phyloP scores from a whole-genome alignment of 2,888 invertebrate genomes.

The Drosophila silvestris region DNA sequence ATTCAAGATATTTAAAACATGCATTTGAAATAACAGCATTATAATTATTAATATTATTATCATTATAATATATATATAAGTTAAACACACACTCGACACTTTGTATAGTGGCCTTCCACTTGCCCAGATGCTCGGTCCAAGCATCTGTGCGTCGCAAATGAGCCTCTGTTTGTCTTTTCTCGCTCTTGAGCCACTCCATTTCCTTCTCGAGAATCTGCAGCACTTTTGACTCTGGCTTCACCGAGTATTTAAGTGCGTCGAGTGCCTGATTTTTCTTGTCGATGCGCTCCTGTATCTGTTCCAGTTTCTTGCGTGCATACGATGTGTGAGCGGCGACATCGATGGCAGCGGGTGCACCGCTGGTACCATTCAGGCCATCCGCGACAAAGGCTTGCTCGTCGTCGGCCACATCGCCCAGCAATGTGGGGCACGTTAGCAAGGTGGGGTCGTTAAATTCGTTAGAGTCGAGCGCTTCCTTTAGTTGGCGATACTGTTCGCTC shows the following conservation, averaged over 20 bases:
- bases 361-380: slow-evolving; percentile 67
- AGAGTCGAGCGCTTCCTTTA: slow-evolving; percentile 84
- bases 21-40: not conserved
- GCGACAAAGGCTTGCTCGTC: slow-evolving; percentile 71
- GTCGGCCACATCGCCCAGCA: slow-evolving; percentile 67
- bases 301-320: slow-evolving; percentile 92
- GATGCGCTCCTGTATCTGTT: slow-evolving; percentile 93
- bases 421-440: slow-evolving; percentile 74
- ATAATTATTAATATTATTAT: not conserved
- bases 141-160: slow-evolving; percentile 94
- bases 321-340: slow-evolving; percentile 93
- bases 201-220: slow-evolving; percentile 92
- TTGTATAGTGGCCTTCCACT: slow-evolving; percentile 94
- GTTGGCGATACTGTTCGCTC: slow-evolving; percentile 92
- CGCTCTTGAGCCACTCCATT: slow-evolving; percentile 92
- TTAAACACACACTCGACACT: slow-evolving; percentile 88
- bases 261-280: slow-evolving; percentile 93
- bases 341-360: slow-evolving; percentile 75
- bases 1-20: not conserved
- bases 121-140: slow-evolving; percentile 95
- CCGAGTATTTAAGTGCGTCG: slow-evolving; percentile 92
- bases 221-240: slow-evolving; percentile 94
- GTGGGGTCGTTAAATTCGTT: slow-evolving; percentile 85
- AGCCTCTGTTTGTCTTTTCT: slow-evolving; percentile 92
- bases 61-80: not conserved